These are phyloP conservation scores for Enteromius anoplus DNA, from an alignment of 2,797 vertebrate species.

Conservation along the genomic window DNA sequence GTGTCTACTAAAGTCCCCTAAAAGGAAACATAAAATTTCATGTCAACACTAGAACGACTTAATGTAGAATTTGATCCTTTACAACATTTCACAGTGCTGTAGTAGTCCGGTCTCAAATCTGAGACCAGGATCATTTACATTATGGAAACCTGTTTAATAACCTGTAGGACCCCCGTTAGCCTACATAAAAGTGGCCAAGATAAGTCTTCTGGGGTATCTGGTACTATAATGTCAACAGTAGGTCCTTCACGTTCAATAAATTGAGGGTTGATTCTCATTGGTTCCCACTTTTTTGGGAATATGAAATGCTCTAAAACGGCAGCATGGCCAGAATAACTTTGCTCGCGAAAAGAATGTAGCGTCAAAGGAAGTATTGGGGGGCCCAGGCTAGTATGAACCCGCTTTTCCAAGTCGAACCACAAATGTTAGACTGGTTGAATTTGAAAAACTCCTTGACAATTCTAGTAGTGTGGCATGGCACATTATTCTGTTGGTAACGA, in stretches of 20 bases:
- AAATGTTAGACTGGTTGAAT: background rate
- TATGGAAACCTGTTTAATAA: background rate
- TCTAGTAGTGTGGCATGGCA: background rate
- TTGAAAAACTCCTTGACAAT: background rate
- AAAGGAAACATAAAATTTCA: background rate
- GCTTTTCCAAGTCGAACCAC: background rate
- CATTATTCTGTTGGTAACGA: background rate
- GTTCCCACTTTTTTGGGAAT: too few species aligned
- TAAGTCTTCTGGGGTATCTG: background rate
- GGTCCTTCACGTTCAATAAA: background rate
- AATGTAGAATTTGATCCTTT: background rate
- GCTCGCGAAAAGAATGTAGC: too few species aligned
- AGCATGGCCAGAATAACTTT: too few species aligned
- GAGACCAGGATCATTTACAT: background rate
- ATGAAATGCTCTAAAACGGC: too few species aligned
- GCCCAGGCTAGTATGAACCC: too few species aligned
- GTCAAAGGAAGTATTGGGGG: too few species aligned
- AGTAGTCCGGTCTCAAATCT: background rate
- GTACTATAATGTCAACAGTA: background rate
- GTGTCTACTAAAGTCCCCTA: slow-evolving; percentile 84
- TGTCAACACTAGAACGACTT: background rate
- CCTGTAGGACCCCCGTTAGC: background rate
- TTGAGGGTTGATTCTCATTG: too few species aligned
- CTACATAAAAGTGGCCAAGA: background rate
- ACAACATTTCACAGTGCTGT: background rate